A percentile compares a stretch with the other conserved stretches of the same genome.
Conservation (phyloP, 2,113 vertebrate genomes). For the Podilymbus podiceps region DNA sequence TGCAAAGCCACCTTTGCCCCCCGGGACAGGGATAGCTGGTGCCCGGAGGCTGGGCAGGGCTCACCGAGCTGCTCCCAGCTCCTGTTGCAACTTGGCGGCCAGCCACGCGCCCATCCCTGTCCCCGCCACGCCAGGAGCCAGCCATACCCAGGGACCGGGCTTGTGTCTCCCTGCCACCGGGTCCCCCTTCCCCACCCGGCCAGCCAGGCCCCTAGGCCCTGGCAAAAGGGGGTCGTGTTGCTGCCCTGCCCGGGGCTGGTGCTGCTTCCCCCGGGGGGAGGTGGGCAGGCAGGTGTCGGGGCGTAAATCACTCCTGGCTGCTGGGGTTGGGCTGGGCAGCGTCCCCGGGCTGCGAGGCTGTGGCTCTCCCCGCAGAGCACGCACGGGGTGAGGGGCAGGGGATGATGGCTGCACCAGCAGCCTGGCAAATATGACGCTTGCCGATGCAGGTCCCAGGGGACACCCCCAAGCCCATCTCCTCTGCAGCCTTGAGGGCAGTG, state of each 20-base stretch:
- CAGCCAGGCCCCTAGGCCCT: neutral
- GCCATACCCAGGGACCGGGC: neutral
- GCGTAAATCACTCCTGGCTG: neutral
- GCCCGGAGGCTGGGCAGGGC: neutral
- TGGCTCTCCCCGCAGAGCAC: neutral
- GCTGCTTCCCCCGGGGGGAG: rapidly evolving
- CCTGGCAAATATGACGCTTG: neutral
- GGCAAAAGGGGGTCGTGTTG: neutral
- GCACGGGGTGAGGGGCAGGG: rapidly evolving
- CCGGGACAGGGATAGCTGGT: neutral
- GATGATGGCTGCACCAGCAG: neutral
- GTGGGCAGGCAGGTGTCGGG: neutral
- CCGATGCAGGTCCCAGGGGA: neutral
- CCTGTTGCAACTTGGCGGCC: neutral
- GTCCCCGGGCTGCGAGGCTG: rapidly evolving
- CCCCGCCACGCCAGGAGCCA: rapidly evolving
- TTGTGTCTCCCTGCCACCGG: rapidly evolving
- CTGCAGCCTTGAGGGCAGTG: neutral
- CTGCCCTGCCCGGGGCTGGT: rapidly evolving
- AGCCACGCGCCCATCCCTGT: neutral
- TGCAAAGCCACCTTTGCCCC: neutral
- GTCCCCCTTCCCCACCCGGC: rapidly evolving
- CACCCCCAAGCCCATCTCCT: neutral
- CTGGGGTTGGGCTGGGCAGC: neutral
- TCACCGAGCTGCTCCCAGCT: neutral